A percentile compares a stretch with the other conserved stretches of the same genome.
phyloP scores from a whole-genome alignment of 2,797 vertebrate genomes.

The Lepilemur septentrionalis region DNA sequence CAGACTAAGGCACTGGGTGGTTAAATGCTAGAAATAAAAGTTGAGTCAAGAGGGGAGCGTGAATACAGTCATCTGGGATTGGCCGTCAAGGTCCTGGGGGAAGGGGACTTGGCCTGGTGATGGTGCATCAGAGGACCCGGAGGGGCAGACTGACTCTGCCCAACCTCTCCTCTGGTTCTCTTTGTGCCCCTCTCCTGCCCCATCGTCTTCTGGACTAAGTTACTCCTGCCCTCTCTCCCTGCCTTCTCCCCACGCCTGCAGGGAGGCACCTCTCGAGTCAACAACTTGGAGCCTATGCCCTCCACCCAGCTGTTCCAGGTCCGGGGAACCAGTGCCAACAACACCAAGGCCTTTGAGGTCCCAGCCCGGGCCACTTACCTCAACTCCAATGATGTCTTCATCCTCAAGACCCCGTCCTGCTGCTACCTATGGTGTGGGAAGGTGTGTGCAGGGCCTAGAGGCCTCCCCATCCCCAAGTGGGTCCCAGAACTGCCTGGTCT shows the following conservation, averaged over 20 bases:
- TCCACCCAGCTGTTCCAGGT: conserved; percentile 89
- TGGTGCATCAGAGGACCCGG: not conserved
- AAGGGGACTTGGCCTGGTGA: not conserved
- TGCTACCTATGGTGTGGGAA: conserved; percentile 94
- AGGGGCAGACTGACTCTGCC: not conserved
- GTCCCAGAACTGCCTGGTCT: not conserved
- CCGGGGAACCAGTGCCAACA: conserved; percentile 86
- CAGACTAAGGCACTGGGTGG: not conserved
- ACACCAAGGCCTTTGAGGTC: conserved; percentile 91
- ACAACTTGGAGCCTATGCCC: conserved; percentile 66
- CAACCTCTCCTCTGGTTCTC: not conserved
- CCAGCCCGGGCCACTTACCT: conserved; percentile 84
- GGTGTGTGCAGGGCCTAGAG: conserved; percentile 77
- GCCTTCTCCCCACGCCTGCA: conserved; percentile 45
- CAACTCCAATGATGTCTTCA: conserved; percentile 93
- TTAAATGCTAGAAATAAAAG: not conserved
- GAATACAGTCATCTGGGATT: not conserved
- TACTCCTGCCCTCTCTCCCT: not conserved
- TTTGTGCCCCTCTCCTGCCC: too few species aligned
- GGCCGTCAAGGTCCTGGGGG: not conserved
- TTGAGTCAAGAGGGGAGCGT: not conserved
- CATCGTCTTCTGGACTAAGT: not conserved
- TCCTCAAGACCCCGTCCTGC: conserved; percentile 88
- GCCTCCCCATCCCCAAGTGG: accelerated
- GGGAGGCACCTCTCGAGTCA: conserved; percentile 86